These are phyloP conservation scores for Crossocerus cetratus DNA, from an alignment of 2,888 invertebrate species.

Conservation along the genomic window DNA sequence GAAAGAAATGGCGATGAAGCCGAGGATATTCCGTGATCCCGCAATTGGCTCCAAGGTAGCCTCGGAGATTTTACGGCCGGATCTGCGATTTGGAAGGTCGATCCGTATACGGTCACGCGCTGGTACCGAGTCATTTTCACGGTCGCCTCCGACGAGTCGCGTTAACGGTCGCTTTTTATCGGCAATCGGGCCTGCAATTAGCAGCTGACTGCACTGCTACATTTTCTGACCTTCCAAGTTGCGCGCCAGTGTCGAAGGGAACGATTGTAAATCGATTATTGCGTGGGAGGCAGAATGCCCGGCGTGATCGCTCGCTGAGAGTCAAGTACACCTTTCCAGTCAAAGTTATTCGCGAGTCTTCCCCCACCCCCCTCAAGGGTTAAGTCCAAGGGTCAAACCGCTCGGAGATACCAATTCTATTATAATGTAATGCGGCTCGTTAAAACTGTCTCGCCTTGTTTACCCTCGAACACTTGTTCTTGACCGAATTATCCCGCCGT, in stretches of 20 bases:
- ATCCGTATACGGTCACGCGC: constrained; percentile 49
- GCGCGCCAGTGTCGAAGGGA: not conserved
- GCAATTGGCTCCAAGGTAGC: constrained; percentile 8
- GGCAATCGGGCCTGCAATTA: constrained; percentile 20
- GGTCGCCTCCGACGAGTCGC: constrained; percentile 22
- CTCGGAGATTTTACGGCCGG: constrained; percentile 17
- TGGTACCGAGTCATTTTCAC: constrained; percentile 55
- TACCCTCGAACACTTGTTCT: not conserved
- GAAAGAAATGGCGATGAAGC: constrained; percentile 6
- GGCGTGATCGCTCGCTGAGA: too few relatives aligned
- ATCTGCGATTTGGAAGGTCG: constrained; percentile 41
- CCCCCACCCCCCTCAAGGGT: not conserved
- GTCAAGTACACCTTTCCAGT: too few relatives aligned
- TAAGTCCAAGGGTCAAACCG: too few relatives aligned
- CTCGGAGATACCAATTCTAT: too few relatives aligned
- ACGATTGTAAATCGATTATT: constrained; percentile 1
- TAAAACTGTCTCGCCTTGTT: not conserved
- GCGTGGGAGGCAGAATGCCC: too few relatives aligned
- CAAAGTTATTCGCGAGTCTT: too few relatives aligned
- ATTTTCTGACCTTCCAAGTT: constrained; percentile 26
- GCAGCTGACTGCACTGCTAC: constrained; percentile 42
- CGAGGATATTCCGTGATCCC: constrained; percentile 17
- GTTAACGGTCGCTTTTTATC: constrained; percentile 31
- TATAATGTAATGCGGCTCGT: not conserved
- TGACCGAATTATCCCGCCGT: not conserved